phyloP scores from a whole-genome alignment of 2,113 vertebrate genomes.

The Hemiscyllium ocellatum region DNA sequence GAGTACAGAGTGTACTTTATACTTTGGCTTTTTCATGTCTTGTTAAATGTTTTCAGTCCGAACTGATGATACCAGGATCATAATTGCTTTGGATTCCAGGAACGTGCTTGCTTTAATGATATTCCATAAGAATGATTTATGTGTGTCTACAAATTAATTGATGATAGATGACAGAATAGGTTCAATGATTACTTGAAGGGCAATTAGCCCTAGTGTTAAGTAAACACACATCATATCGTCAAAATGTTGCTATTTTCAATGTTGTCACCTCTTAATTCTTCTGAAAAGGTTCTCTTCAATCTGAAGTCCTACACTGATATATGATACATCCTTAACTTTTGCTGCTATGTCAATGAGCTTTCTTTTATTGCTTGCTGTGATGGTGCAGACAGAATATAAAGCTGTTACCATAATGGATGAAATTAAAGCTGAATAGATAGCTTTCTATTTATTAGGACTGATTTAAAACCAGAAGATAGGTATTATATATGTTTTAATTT shows the following conservation, averaged over 20 bases:
- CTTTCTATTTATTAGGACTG: background rate
- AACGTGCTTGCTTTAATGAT: background rate
- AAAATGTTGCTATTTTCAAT: constrained; percentile 11
- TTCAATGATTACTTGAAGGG: constrained; percentile 5
- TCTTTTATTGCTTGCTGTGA: background rate
- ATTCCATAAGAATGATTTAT: constrained; percentile 11
- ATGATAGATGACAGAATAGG: background rate
- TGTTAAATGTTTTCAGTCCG: background rate
- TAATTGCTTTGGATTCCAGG: background rate
- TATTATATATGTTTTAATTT: background rate
- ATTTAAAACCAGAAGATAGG: background rate
- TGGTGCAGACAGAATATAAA: background rate
- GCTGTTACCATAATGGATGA: too few relatives aligned
- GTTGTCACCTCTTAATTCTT: background rate
- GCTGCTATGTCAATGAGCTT: background rate
- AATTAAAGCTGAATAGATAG: background rate
- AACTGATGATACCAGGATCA: background rate
- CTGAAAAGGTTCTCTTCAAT: background rate
- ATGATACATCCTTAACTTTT: background rate
- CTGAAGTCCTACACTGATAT: background rate
- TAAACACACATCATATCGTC: background rate
- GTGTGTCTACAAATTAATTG: background rate
- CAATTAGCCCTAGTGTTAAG: background rate
- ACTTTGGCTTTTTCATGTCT: background rate
- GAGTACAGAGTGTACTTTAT: background rate